These are phyloP conservation scores for Deilephila elpenor DNA, from an alignment of 2,888 invertebrate species.

Conservation along the genomic window DNA sequence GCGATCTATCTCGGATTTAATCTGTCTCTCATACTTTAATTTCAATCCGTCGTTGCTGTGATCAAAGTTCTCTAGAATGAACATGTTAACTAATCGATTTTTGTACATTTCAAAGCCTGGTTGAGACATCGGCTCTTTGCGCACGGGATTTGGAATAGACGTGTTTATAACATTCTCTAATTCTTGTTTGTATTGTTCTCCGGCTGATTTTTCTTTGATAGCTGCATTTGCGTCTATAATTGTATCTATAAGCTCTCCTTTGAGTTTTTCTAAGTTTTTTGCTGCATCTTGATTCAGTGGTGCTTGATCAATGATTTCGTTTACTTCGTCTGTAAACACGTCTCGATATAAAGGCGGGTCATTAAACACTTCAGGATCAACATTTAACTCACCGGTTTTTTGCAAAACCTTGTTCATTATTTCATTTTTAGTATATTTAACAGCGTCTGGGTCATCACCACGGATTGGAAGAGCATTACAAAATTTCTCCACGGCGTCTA, in stretches of 20 bases:
- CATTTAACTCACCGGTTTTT: slow-evolving; percentile 60
- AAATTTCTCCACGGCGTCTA: slow-evolving; percentile 65
- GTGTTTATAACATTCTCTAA: slow-evolving; percentile 60
- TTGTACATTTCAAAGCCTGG: slow-evolving; percentile 69
- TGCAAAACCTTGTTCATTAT: slow-evolving; percentile 59
- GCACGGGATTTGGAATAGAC: slow-evolving; percentile 57
- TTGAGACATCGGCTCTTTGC: slow-evolving; percentile 44
- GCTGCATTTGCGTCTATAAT: slow-evolving; percentile 53
- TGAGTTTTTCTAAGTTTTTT: slow-evolving; percentile 51
- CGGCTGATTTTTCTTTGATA: slow-evolving; percentile 53
- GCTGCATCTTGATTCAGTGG: slow-evolving; percentile 46
- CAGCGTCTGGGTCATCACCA: slow-evolving; percentile 41
- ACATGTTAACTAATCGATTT: slow-evolving; percentile 59
- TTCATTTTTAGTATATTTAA: slow-evolving; percentile 50
- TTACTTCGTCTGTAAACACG: slow-evolving; percentile 58
- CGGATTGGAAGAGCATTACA: slow-evolving; percentile 58
- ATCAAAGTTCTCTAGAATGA: slow-evolving; percentile 70
- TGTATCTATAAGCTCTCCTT: slow-evolving; percentile 49
- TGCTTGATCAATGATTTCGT: slow-evolving; percentile 53
- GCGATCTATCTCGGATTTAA: slow-evolving; percentile 58
- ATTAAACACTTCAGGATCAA: slow-evolving; percentile 53
- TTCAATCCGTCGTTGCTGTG: slow-evolving; percentile 56
- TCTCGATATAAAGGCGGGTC: slow-evolving; percentile 56
- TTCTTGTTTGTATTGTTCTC: slow-evolving; percentile 59
- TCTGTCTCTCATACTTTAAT: slow-evolving; percentile 54